Evolutionary conservation across 1,140 invertebrate genomes (phyloP), one percentile per base, ranked within the genome.

Genomic region (Glomeris maerens): DNA sequence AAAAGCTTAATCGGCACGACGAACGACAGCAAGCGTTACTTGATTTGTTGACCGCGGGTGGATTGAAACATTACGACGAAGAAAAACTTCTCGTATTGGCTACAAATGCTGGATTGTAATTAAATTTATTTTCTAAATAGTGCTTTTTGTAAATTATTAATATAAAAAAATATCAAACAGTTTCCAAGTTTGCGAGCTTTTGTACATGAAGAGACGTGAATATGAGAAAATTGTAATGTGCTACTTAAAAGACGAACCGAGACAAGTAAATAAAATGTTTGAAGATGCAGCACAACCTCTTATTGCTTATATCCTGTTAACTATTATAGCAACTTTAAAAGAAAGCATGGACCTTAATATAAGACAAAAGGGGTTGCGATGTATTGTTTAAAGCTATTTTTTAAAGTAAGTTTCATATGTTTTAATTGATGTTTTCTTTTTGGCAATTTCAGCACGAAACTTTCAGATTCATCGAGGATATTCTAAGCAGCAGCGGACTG

Each of bases 11-110:
- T 36, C 68, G 75, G 41, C 70, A 76, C 49, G 76, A 79, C 54
- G 84, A 89, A 60, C 70, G 83, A 44, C 84, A 92, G 63, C 83
- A 83, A 58, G 81, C 84, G 3, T 70, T 88, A 60, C 64, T 90
- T 46, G 80, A 84, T 62, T 66, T 91, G n/a, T 62, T 89, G 2
- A 67, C 77, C 28, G 75, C 75, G 17, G 78, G 80, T 40, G 81
- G 80, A 54, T 59, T 86, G 2, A 62, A 67, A 22, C 74, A 78
- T 60, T 79, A 78, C 69, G 67, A 74, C 45, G 65, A 69, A 49
- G 64, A 72, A 21, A 66, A 68, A 54, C 65, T 83, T 13, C 59
- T 83, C 3, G 66, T 71, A 54, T 67, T 78, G 45, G 74, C 78
- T 5, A 70, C 76, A 55, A 66, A 72, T 55, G 79, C 78, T 27